Conservation (phyloP, 2,888 invertebrate species). For the Laspeyria flexula region DNA sequence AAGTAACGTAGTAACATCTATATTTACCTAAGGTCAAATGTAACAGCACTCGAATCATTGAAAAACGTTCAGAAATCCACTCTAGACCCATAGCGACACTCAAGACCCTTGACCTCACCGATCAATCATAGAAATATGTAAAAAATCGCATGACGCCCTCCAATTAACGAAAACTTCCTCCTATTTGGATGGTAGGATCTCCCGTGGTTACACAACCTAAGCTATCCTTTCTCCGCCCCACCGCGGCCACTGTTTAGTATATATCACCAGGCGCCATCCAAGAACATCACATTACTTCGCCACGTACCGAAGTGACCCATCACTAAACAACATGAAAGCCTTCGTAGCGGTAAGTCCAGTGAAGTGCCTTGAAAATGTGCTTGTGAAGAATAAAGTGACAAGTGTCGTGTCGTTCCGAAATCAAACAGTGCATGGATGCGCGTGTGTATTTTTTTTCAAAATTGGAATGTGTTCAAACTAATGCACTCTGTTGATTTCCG, state of each 20-base stretch:
- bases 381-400: constrained; percentile 62
- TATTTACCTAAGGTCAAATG: constrained; percentile 19
- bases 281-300: constrained; percentile 77
- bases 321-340: constrained; percentile 83
- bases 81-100: constrained; percentile 23
- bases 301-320: constrained; percentile 79
- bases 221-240: constrained; percentile 84
- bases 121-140: constrained; percentile 42
- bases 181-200: constrained; percentile 74
- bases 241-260: constrained; percentile 71
- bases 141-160: constrained; percentile 74
- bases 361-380: constrained; percentile 63
- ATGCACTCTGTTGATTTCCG: constrained; percentile 53
- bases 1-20: neutral
- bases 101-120: constrained; percentile 57
- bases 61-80: constrained; percentile 6
- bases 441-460: constrained; percentile 37
- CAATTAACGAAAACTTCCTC: constrained; percentile 80
- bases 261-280: constrained; percentile 72
- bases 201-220: constrained; percentile 80
- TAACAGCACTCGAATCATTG: constrained; percentile 4
- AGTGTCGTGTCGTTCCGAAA: constrained; percentile 79
- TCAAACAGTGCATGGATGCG: constrained; percentile 63
- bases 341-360: constrained; percentile 85
- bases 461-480: constrained; percentile 33